phyloP scores from a whole-genome alignment of 2,797 vertebrate genomes.

The Prunella strophiata region DNA sequence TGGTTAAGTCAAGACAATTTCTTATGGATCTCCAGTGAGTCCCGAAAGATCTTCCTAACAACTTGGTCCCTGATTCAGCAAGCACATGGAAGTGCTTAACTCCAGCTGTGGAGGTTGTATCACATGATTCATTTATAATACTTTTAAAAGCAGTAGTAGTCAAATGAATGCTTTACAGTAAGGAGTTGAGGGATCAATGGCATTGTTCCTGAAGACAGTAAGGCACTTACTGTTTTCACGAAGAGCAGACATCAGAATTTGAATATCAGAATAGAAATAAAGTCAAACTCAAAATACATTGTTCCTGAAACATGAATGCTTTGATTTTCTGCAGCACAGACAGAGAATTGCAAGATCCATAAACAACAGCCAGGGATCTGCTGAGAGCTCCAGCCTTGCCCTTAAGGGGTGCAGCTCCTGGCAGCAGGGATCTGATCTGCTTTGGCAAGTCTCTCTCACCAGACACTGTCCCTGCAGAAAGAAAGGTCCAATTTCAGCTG shows the following conservation, averaged over 20 bases:
- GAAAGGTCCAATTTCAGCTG: background rate
- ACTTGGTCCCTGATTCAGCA: background rate
- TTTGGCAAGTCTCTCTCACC: background rate
- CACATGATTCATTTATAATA: background rate
- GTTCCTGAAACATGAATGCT: background rate
- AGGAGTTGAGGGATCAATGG: background rate
- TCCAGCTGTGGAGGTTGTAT: conserved; percentile 10
- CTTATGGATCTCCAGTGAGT: conserved; percentile 31
- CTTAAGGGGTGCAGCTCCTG: background rate
- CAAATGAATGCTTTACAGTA: background rate
- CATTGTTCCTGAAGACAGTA: background rate
- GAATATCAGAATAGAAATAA: conserved; percentile 9
- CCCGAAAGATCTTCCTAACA: conserved; percentile 3
- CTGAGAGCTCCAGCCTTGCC: background rate
- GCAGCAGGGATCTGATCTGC: background rate
- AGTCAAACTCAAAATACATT: conserved; percentile 13
- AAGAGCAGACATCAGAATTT: conserved; percentile 2
- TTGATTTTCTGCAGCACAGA: background rate
- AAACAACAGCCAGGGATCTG: background rate
- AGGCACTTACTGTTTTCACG: background rate
- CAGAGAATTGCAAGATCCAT: background rate
- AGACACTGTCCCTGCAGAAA: background rate
- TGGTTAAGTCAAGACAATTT: conserved; percentile 52
- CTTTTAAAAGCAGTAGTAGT: background rate
- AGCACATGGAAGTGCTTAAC: conserved; percentile 25